Percentiles rank a stretch among this genome's conserved stretches.
These are phyloP conservation scores for Strigops habroptila DNA, from an alignment of 2,113 vertebrate species.

Conservation along the genomic window DNA sequence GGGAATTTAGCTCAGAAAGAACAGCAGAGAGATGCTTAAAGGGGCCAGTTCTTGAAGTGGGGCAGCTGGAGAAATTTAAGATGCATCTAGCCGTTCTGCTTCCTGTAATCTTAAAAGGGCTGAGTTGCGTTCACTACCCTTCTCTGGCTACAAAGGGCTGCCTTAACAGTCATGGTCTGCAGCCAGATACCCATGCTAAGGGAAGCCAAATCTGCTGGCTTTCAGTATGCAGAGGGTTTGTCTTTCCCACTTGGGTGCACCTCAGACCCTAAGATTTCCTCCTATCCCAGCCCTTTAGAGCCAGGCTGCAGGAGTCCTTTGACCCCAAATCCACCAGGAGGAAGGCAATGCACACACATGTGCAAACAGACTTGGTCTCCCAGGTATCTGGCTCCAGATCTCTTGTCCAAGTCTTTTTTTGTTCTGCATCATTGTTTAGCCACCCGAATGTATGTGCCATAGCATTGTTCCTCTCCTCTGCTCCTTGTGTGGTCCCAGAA, in stretches of 20 bases:
- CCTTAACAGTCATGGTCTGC: no score
- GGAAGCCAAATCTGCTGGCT: neutral
- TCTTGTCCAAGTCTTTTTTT: neutral
- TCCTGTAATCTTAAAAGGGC: neutral
- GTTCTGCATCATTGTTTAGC: neutral
- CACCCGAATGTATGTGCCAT: rapidly evolving
- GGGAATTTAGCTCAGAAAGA: neutral
- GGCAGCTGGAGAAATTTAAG: neutral
- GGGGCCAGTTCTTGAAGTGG: neutral
- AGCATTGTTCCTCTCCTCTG: neutral
- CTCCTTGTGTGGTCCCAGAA: neutral
- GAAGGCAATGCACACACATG: rapidly evolving
- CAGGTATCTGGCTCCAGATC: neutral
- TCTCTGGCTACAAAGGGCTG: neutral
- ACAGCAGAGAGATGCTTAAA: neutral
- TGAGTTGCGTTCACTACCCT: neutral
- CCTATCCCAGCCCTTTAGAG: rapidly evolving
- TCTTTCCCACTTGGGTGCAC: neutral
- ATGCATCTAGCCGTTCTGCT: neutral
- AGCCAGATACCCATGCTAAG: neutral
- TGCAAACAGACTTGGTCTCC: neutral
- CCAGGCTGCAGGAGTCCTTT: neutral
- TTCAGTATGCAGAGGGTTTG: neutral
- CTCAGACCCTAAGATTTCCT: neutral
- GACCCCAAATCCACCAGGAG: neutral